Evolutionary conservation across 2,113 vertebrate species (phyloP), one percentile per base, ranked within the genome.

Genomic region (Donacobius atricapilla): DNA sequence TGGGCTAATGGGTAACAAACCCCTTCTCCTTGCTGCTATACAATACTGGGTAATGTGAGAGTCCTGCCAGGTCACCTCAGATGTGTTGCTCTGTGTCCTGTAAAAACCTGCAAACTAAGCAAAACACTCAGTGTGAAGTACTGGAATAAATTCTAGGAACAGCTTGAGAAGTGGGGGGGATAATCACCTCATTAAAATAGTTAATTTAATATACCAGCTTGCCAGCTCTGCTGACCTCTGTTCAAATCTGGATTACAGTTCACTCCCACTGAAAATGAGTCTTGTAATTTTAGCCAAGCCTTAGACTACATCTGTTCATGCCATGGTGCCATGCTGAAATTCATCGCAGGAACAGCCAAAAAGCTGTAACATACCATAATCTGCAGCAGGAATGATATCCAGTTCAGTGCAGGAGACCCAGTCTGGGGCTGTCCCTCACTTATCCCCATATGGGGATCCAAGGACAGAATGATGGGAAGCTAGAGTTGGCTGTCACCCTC

Each of bases 201-300:
- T 65, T 94, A 76, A 92, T 94, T 92, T 61, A 73, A 48, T 37
- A 83, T 24, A 48, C 82, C 92, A 90, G 63, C 40, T 66, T 83
- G 89, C 30, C 75, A 88, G 90, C 42, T 90, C 78, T 1, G 2
- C 28, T 30, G 70, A 91, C 57, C 82, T 94, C 83, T 86, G 51
- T 54, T 80, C 79, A 94, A 85, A 95, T 73, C 85, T 70, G 83
- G 85, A 92, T 96, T 96, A 77, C n/a, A 77, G 71, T 88, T 86
- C 76, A 66, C 58, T 72, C 53, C 83, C 63, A 83, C 50, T 66
- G 94, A 83, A 95, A 96, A 86, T 6, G 42, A 96, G 63, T 65
- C 75, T 15, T 53, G 88, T 90, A 73, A 92, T 94, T 95, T 83
- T 61, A 94, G 80, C 71, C 76, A 27, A 77, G 85, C 54, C 18